Evolutionary conservation across 2,113 vertebrate species (phyloP).

Genomic region (Aspidoscelis tigris): DNA sequence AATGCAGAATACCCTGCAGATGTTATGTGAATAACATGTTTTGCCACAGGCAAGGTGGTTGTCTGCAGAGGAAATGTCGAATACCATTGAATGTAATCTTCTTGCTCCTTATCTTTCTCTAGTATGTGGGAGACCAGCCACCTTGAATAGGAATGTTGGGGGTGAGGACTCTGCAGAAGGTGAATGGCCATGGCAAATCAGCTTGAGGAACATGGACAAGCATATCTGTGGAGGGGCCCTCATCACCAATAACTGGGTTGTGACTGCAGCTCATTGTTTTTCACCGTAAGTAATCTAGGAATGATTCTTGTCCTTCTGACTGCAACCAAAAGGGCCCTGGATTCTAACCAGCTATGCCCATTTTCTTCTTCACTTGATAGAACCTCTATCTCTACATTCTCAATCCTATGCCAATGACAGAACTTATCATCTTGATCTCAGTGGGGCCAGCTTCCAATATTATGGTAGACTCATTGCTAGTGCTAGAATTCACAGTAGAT

Average conservation of each 20-base stretch:
- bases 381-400: background rate
- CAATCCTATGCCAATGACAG: background rate
- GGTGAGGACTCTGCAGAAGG: conserved; percentile 60
- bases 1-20: background rate
- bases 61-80: background rate
- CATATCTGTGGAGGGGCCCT: conserved; percentile 71
- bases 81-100: background rate
- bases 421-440: background rate
- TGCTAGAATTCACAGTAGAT: background rate
- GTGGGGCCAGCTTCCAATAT: background rate
- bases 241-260: conserved; percentile 67
- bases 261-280: conserved; percentile 73
- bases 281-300: conserved; percentile 46
- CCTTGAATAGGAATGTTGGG: conserved; percentile 64
- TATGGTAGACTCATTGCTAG: background rate
- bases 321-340: no score
- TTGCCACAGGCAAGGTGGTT: no score
- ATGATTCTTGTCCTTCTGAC: background rate
- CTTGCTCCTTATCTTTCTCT: background rate
- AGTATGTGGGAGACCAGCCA: conserved; percentile 65
- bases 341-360: background rate
- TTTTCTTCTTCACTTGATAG: background rate
- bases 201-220: conserved; percentile 57
- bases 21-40: background rate
- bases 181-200: conserved; percentile 73